Evolutionary conservation across 2,888 invertebrate species (phyloP).

Genomic region (Leptinotarsa juncta): DNA sequence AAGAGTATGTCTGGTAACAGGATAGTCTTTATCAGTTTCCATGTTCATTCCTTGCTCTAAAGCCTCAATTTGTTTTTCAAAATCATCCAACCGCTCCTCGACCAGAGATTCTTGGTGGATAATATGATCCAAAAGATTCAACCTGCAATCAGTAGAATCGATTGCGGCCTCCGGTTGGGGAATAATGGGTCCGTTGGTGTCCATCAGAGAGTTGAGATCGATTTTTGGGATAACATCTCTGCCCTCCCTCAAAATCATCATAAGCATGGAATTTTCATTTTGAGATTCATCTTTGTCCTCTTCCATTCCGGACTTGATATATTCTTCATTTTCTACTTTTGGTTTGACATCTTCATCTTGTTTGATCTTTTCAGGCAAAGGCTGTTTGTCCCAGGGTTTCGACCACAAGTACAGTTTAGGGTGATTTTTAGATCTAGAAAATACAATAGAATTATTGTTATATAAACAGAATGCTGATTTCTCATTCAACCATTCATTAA

Average conservation of each 20-base stretch:
- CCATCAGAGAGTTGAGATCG: conserved; percentile 56
- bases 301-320: conserved; percentile 26
- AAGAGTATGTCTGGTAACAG: conserved; percentile 78
- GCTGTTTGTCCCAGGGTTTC: conserved; percentile 80
- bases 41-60: conserved; percentile 71
- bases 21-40: conserved; percentile 71
- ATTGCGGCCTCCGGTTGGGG: conserved; percentile 88
- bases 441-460: not conserved
- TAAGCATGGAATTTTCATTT: conserved; percentile 57
- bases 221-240: conserved; percentile 46
- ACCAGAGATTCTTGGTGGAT: conserved; percentile 79
- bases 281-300: conserved; percentile 43
- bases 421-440: conserved; percentile 78
- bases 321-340: conserved; percentile 44
- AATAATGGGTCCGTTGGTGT: conserved; percentile 62
- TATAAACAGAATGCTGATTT: not conserved
- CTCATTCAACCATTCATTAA: too few relatives aligned
- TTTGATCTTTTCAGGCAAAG: conserved; percentile 57
- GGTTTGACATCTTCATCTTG: conserved; percentile 44
- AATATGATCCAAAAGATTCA: conserved; percentile 81
- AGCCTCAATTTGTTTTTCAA: conserved; percentile 82
- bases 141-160: conserved; percentile 81
- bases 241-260: conserved; percentile 57
- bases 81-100: conserved; percentile 77
- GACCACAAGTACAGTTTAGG: conserved; percentile 90